Evolutionary conservation across 1,140 invertebrate species (phyloP).

Genomic region (Papilio polytes): DNA sequence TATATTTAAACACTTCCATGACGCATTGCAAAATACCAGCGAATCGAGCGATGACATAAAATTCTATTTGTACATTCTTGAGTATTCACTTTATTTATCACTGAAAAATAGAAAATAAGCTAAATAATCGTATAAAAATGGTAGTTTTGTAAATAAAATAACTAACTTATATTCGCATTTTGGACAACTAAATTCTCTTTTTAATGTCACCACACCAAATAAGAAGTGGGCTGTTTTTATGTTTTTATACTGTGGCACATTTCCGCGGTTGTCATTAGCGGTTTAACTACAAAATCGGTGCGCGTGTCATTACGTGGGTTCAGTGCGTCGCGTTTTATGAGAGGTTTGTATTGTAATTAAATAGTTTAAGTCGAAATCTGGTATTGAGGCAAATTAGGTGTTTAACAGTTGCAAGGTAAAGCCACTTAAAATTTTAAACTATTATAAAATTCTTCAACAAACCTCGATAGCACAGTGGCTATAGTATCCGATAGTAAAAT

Average conservation of each 20-base stretch:
- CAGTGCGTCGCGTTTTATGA: not conserved
- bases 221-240: too few relatives aligned
- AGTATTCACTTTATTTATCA: too few relatives aligned
- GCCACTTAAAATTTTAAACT: not conserved
- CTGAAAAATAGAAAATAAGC: too few relatives aligned
- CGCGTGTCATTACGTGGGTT: not conserved
- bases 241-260: not conserved
- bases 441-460: not conserved
- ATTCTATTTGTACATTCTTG: too few relatives aligned
- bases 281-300: not conserved
- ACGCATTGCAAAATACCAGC: not conserved
- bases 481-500: not conserved
- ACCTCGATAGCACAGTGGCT: not conserved
- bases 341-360: not conserved
- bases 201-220: not conserved
- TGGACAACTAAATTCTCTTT: not conserved
- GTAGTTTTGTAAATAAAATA: not conserved
- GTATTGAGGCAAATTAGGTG: not conserved
- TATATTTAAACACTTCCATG: not conserved
- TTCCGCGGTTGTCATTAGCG: conserved; percentile 2
- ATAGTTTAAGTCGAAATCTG: not conserved
- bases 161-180: not conserved
- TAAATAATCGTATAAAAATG: not conserved
- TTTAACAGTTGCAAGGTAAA: not conserved
- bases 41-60: not conserved